A percentile compares a stretch with the other conserved stretches of the same genome.
These are phyloP conservation scores for Zaprionus davidi DNA, from an alignment of 1,140 invertebrate genomes.

Conservation along the genomic window DNA sequence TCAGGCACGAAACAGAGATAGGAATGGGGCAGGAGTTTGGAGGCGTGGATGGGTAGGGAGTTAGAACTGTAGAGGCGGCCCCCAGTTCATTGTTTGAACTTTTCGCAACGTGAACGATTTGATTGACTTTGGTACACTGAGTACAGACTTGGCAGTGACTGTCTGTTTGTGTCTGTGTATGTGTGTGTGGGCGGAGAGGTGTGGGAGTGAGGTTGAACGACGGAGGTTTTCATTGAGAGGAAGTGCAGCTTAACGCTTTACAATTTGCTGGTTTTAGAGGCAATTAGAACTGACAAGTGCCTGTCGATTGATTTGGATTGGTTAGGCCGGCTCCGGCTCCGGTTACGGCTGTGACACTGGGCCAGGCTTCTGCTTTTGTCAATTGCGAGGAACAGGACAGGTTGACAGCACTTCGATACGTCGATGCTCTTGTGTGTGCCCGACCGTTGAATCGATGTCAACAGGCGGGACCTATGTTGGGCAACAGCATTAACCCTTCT, in stretches of 20 bases:
- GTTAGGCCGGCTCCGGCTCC: constrained; percentile 5
- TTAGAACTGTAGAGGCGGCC: constrained; percentile 6
- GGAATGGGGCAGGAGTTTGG: not conserved
- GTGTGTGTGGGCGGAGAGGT: not conserved
- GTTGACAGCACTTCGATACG: constrained; percentile 14
- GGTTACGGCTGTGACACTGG: not conserved
- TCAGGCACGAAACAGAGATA: not conserved
- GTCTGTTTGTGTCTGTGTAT: not conserved
- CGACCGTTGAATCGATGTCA: constrained; percentile 39
- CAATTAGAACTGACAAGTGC: constrained; percentile 58
- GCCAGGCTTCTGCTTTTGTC: constrained; percentile 32
- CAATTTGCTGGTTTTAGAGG: constrained; percentile 57
- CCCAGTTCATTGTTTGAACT: constrained; percentile 78
- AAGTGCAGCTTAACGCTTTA: constrained; percentile 51
- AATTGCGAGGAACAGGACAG: constrained; percentile 27
- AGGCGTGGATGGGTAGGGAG: not conserved
- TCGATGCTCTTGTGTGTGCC: constrained; percentile 13
- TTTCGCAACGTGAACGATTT: constrained; percentile 70
- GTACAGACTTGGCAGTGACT: not conserved
- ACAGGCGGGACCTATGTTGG: constrained; percentile 19
- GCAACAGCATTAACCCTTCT: constrained; percentile 29
- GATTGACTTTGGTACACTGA: constrained; percentile 63
- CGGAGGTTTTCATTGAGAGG: constrained; percentile 27
- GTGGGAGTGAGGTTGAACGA: not conserved
- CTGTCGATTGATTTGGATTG: constrained; percentile 49